Evolutionary conservation across 2,888 invertebrate species (phyloP).

Genomic region (Agrotis ipsilon): DNA sequence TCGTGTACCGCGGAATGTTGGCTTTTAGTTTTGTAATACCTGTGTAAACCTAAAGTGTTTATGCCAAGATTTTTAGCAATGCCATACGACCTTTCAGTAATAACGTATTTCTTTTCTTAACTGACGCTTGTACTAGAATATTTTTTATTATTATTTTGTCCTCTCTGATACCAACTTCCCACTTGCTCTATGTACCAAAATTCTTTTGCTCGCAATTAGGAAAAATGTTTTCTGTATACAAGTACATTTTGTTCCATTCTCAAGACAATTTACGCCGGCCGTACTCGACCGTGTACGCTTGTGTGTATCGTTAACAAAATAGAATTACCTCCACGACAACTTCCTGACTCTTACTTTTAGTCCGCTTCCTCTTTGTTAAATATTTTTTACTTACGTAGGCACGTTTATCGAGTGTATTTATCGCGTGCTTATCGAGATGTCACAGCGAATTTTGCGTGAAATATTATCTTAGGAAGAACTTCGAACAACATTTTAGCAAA

Average conservation of each 20-base stretch:
- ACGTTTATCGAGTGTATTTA: constrained; percentile 37
- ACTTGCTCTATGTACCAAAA: constrained; percentile 9
- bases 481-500: constrained; percentile 59
- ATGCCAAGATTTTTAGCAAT: neutral
- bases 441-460: constrained; percentile 43
- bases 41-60: neutral
- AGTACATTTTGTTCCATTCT: constrained; percentile 44
- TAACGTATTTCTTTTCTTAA: neutral
- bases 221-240: constrained; percentile 31
- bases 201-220: constrained; percentile 44
- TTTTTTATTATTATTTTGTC: neutral
- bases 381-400: constrained; percentile 34
- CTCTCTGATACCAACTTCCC: neutral
- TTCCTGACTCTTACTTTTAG: constrained; percentile 48
- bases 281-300: constrained; percentile 44
- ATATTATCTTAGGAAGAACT: constrained; percentile 54
- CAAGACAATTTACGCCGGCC: constrained; percentile 46
- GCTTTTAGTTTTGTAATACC: constrained; percentile 26
- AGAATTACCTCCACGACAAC: constrained; percentile 62
- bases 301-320: constrained; percentile 54
- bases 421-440: constrained; percentile 39
- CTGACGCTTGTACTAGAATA: neutral
- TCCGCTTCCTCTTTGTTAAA: constrained; percentile 36
- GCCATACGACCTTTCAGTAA: neutral
- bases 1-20: constrained; percentile 6